Evolutionary conservation across 2,888 invertebrate species (phyloP), one percentile per base, ranked within the genome.

Genomic region (Lasioglossum oenotherae): DNA sequence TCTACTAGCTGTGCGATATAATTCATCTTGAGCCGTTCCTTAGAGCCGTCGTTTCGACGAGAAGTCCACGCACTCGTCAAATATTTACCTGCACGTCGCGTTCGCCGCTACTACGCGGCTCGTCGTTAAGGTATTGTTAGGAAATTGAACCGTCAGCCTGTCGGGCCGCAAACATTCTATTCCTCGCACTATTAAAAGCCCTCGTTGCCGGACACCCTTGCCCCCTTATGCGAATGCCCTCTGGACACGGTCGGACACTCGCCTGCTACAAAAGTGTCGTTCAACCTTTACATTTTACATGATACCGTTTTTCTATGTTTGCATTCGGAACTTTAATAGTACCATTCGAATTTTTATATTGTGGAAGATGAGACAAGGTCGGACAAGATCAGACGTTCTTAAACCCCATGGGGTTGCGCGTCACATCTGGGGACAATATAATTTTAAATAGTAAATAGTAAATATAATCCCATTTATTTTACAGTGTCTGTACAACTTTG

Each of bases 121-220:
- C 79, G 77, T 81, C 79, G 86, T 69, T 74, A 74, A 78, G 76
- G 74, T 41, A 53, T 86, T 78, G 82, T 86, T 80, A 82, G 74
- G 82, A 86, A 85, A 86, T 86, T 74, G 85, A 85, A 82, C 76
- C 73, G 41, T 41, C 75, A 76, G 64, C 57, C 67, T 76, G 49
- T 78, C 77, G 74, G 38, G 46, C 53, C 44, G 84, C 81, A 81
- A 86, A 81, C 73, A 76, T 84, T 78, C 78, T 81, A 69, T 80
- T 85, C 77, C 44, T 71, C 85, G 64, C 78, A 67, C 86, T 84
- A 84, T 86, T 84, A 76, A 84, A 86, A 81, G 81, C 81, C 85
- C 85, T 84, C 84, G 85, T 84, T 85, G 80, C 84, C 83, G 85
- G 64, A 57, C 57, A 57, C 67, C 74, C 74, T 38, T 76, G 41